A percentile compares a stretch with the other conserved stretches of the same genome.
phyloP scores from a whole-genome alignment of 2,888 invertebrate species.

The Neelides folsomi region DNA sequence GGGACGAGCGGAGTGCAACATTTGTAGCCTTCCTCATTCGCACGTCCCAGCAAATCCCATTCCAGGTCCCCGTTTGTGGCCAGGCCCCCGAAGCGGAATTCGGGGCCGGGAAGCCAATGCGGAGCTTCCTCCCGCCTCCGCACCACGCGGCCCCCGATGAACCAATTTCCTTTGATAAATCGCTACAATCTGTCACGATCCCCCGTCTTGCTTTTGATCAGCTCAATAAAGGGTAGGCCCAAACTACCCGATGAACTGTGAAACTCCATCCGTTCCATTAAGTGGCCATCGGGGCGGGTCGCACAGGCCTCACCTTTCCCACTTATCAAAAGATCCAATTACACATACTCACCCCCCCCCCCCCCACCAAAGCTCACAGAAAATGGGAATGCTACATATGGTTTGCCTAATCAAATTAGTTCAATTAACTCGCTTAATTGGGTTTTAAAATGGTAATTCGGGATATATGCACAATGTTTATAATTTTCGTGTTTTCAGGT shows the following conservation, averaged over 20 bases:
- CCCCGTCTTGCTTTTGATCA: constrained; percentile 31
- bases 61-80: constrained; percentile 26
- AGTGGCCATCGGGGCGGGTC: constrained; percentile 13
- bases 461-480: too few species aligned
- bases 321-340: not conserved
- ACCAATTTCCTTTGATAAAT: constrained; percentile 31
- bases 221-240: constrained; percentile 23
- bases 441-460: too few species aligned
- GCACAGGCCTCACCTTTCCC: constrained; percentile 8
- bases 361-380: not conserved
- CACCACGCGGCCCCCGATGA: constrained; percentile 13
- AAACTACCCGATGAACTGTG: constrained; percentile 13
- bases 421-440: too few species aligned
- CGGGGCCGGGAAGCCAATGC: not conserved
- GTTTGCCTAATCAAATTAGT: too few species aligned
- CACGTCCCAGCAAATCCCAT: constrained; percentile 32
- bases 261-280: constrained; percentile 21
- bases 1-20: constrained; percentile 22
- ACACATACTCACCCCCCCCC: constrained; percentile 7
- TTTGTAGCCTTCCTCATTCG: constrained; percentile 34
- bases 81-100: constrained; percentile 8
- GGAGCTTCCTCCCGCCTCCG: not conserved
- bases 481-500: constrained; percentile 49
- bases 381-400: too few species aligned
- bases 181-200: constrained; percentile 32